These are phyloP conservation scores for Phylloscopus trochilus DNA, from an alignment of 2,113 vertebrate genomes.

Conservation along the genomic window DNA sequence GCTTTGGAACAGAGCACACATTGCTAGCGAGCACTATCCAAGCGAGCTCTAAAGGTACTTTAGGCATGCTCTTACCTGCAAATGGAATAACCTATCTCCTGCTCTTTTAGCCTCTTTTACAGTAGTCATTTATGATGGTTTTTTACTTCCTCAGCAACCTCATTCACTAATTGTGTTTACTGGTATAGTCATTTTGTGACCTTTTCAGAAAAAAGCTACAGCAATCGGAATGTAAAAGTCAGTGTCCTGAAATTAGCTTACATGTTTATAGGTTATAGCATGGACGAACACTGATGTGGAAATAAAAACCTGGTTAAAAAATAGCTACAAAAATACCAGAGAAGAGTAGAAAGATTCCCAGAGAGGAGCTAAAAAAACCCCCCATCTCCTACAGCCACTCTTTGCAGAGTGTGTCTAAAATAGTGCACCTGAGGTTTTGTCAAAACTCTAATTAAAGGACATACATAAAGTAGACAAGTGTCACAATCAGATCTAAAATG, in stretches of 20 bases:
- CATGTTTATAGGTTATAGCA: neutral
- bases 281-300: neutral
- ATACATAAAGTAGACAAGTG: neutral
- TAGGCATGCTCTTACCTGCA: neutral
- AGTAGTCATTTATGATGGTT: neutral
- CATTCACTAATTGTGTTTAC: neutral
- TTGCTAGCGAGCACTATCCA: neutral
- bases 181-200: neutral
- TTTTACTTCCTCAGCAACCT: neutral
- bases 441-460: neutral
- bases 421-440: neutral
- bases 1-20: neutral
- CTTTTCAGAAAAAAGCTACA: constrained; percentile 1
- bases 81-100: neutral
- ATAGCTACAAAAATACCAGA: neutral
- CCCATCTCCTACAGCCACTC: neutral
- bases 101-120: neutral
- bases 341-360: neutral
- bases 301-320: neutral
- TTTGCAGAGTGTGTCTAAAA: neutral
- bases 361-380: neutral
- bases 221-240: neutral
- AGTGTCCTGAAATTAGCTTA: neutral
- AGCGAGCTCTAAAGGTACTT: neutral
- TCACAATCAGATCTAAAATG: neutral